phyloP scores from a whole-genome alignment of 2,113 vertebrate species.

The Procavia capensis region DNA sequence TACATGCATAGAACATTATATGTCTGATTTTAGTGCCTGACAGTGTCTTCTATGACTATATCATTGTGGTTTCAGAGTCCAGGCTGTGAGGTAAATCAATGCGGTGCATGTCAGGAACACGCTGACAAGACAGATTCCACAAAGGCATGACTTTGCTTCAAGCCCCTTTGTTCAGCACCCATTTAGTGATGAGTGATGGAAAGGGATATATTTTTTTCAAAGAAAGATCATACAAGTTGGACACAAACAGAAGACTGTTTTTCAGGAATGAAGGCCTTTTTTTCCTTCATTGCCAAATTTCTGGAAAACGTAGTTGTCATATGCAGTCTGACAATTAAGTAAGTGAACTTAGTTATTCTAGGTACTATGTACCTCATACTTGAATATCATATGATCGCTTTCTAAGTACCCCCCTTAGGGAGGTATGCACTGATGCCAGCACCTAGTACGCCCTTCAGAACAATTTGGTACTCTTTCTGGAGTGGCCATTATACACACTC shows the following conservation, averaged over 20 bases:
- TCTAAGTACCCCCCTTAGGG: too few relatives aligned
- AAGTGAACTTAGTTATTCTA: too few relatives aligned
- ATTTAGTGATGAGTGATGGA: neutral
- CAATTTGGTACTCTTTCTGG: too few relatives aligned
- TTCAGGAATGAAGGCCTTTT: neutral
- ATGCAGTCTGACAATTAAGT: too few relatives aligned
- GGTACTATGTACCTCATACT: too few relatives aligned
- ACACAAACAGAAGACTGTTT: neutral
- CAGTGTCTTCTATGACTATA: neutral
- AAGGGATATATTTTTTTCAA: neutral
- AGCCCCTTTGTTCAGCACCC: neutral
- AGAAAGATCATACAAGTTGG: neutral
- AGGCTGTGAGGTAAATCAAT: conserved; percentile 53
- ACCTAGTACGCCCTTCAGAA: too few relatives aligned
- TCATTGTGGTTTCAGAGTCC: conserved; percentile 56
- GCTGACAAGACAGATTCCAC: neutral
- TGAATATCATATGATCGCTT: too few relatives aligned
- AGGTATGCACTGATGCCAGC: too few relatives aligned
- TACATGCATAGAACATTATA: neutral
- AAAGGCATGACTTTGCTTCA: neutral
- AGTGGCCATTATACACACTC: too few relatives aligned
- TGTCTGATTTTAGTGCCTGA: neutral
- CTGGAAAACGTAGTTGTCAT: neutral
- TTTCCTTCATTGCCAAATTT: neutral
- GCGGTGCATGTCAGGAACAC: conserved; percentile 28